phyloP scores from a whole-genome alignment of 2,888 invertebrate genomes.

The Acanthoscelides obtectus region DNA sequence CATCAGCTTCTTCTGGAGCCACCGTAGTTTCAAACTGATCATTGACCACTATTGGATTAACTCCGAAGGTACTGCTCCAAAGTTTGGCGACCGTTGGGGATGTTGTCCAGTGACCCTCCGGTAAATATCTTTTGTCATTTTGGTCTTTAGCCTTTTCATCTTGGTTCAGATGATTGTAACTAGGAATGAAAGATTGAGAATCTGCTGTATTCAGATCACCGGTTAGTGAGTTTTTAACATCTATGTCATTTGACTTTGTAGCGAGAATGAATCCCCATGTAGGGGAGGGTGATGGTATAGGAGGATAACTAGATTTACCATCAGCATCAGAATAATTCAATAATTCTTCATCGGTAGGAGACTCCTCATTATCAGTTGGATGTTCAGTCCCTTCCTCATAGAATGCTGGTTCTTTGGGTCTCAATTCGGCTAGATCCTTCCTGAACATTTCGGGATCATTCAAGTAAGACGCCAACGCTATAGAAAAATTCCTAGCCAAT shows the following conservation, averaged over 20 bases:
- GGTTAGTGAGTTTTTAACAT: constrained; percentile 36
- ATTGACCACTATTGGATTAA: constrained; percentile 70
- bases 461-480: constrained; percentile 75
- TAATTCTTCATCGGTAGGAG: constrained; percentile 62
- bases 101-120: constrained; percentile 40
- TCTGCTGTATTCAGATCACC: constrained; percentile 62
- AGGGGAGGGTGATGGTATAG: constrained; percentile 40
- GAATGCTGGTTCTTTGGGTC: constrained; percentile 70
- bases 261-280: constrained; percentile 43
- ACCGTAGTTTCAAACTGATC: constrained; percentile 48
- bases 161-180: constrained; percentile 50
- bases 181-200: constrained; percentile 63
- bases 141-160: constrained; percentile 40
- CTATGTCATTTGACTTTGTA: constrained; percentile 17
- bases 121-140: constrained; percentile 27
- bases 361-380: constrained; percentile 25
- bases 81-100: constrained; percentile 51
- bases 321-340: constrained; percentile 71
- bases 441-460: constrained; percentile 80
- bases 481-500: constrained; percentile 78
- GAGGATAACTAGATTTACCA: constrained; percentile 36
- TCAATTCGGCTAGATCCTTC: constrained; percentile 67
- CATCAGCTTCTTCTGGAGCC: constrained; percentile 18
- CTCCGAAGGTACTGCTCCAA: constrained; percentile 64
- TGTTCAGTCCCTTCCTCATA: constrained; percentile 34